Evolutionary conservation across 2,113 vertebrate genomes (phyloP), one percentile per base, ranked within the genome.

Genomic region (Gopherus flavomarginatus): DNA sequence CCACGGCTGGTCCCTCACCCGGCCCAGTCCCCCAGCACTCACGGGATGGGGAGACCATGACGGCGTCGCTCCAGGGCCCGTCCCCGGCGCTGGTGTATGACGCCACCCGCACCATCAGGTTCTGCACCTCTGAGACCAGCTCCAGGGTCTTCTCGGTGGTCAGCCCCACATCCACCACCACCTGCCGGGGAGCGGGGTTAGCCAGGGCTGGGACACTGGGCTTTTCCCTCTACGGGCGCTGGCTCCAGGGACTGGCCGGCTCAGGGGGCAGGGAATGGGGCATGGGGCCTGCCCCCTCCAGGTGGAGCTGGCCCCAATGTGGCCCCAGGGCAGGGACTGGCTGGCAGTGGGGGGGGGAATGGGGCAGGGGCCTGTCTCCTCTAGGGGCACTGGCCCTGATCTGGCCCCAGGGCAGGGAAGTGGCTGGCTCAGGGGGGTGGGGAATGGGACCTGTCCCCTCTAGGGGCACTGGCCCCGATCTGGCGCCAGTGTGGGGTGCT

Each of bases 61-160:
- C 98, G 1, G 97, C 91, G 24, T 96, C 90, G 83, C 98, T 99
- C 99, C 99, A 99, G 54, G 99, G 99, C n/a, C 99, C 99, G 1
- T 96, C 98, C 5, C 99, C 99, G 0, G 98, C 99, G 1, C 96
- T 94, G 0, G 99, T 99, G 59, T 99, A 99, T 11, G 99, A 98
- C 29, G 98, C 98, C 93, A 99, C 98, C 16, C 98, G 97, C 83
- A 98, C 98, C 0, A 98, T 98, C 91, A 99, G 92, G 87, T 99
- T 99, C 72, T 98, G 92, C 35, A 97, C 98, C 13, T 98, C 91
- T 21, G 98, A 97, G 6, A 93, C 80, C 90, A 99, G 97, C 38
- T 99, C 99, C 95, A 99, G 92, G 12, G 97, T 95, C 80, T 98
- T 96, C 94, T 99, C 98, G 3, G 83, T 98, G 91, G 98, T 98